A percentile compares a stretch with the other conserved stretches of the same genome.
phyloP scores from a whole-genome alignment of 2,888 invertebrate species.

The Meloe dianella region DNA sequence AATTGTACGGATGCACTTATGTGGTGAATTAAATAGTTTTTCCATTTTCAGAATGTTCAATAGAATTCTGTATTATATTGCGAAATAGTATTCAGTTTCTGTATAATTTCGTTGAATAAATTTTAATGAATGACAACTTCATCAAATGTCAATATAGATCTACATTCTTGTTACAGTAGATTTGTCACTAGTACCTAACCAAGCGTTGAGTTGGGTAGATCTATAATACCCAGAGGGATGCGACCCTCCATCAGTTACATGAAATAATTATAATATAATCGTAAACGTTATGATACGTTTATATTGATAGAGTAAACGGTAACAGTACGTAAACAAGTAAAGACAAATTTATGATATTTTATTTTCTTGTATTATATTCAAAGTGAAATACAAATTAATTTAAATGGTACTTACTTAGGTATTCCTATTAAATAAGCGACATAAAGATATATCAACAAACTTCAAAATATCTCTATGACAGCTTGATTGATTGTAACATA shows the following conservation, averaged over 20 bases:
- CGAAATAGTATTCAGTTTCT: background rate
- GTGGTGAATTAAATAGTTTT: too few species aligned
- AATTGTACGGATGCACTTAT: background rate
- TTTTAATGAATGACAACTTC: constrained; percentile 7
- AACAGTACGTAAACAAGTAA: constrained; percentile 11
- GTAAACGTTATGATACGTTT: constrained; percentile 25
- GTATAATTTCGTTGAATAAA: background rate
- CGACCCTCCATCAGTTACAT: constrained; percentile 35
- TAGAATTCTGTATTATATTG: too few species aligned
- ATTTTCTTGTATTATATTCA: background rate
- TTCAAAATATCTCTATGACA: background rate
- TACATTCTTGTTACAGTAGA: constrained; percentile 22
- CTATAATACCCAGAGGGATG: constrained; percentile 32
- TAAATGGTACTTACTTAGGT: too few species aligned
- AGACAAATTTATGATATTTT: background rate
- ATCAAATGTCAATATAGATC: constrained; percentile 22
- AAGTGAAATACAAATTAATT: background rate
- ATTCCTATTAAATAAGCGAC: background rate
- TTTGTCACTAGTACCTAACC: constrained; percentile 32
- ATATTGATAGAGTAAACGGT: constrained; percentile 26
- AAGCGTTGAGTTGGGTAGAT: constrained; percentile 29
- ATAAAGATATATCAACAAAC: background rate
- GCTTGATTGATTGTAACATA: background rate
- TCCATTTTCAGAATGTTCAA: too few species aligned
- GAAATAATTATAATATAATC: constrained; percentile 37